Evolutionary conservation across 1,140 invertebrate genomes (phyloP).

Genomic region (Caenorhabditis remanei): DNA sequence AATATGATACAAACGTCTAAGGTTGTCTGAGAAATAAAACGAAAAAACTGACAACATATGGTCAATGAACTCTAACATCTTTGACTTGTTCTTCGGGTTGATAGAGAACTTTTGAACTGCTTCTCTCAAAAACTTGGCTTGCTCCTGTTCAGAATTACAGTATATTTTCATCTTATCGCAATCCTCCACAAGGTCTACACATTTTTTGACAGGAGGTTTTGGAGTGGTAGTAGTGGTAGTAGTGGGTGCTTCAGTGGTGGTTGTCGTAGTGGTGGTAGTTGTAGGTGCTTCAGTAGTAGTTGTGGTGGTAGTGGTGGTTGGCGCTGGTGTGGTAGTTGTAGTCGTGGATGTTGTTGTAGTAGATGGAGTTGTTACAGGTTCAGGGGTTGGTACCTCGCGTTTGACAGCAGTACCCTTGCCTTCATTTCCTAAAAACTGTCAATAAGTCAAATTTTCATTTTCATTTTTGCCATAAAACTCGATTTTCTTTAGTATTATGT

Average conservation of each 20-base stretch:
- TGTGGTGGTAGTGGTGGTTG: slow-evolving; percentile 7
- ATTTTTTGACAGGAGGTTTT: background rate
- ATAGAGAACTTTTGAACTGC: background rate
- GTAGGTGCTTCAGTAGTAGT: background rate
- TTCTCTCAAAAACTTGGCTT: slow-evolving; percentile 29
- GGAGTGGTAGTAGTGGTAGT: too few species aligned
- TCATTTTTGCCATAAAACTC: too few species aligned
- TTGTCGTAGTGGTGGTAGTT: background rate
- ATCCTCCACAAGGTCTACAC: slow-evolving; percentile 2
- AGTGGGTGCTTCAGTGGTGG: background rate
- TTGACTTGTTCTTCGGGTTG: slow-evolving; percentile 1
- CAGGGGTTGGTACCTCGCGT: background rate
- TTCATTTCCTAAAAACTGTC: background rate
- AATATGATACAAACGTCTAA: background rate
- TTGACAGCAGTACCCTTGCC: slow-evolving; percentile 6
- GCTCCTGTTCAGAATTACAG: background rate
- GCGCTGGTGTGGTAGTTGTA: background rate
- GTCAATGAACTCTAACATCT: slow-evolving; percentile 29
- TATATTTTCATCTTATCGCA: background rate
- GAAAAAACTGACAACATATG: slow-evolving; percentile 10
- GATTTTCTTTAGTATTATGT: too few species aligned
- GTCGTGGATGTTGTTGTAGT: slow-evolving; percentile 22
- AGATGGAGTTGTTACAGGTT: background rate
- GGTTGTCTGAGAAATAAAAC: background rate
- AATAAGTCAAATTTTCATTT: too few species aligned